phyloP scores from a whole-genome alignment of 2,888 invertebrate species.

The Rosalia funebris region DNA sequence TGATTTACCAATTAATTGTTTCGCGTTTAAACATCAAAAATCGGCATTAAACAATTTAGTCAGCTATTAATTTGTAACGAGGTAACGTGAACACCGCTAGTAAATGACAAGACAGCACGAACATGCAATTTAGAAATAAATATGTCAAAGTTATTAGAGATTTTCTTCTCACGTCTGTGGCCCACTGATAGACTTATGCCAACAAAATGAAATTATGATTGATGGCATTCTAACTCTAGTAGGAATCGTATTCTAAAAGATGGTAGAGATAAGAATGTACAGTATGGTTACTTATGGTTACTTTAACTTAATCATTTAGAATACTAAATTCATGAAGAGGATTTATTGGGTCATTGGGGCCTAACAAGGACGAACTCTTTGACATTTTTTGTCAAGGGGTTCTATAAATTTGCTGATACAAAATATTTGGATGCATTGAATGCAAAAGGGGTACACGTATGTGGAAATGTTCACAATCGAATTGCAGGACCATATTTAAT shows the following conservation, averaged over 20 bases:
- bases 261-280: not conserved
- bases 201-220: conserved; percentile 2
- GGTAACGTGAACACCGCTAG: not conserved
- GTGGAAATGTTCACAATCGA: too few species aligned
- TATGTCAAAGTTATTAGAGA: conserved; percentile 30
- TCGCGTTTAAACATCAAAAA: not conserved
- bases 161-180: conserved; percentile 34
- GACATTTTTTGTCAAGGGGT: too few species aligned
- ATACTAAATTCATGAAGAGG: too few species aligned
- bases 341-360: too few species aligned
- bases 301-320: too few species aligned
- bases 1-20: not conserved
- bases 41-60: not conserved
- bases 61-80: not conserved
- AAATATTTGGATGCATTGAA: too few species aligned
- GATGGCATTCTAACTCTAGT: not conserved
- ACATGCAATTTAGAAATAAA: conserved; percentile 30
- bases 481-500: too few species aligned
- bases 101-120: conserved; percentile 28
- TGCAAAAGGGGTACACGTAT: too few species aligned
- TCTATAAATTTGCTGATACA: too few species aligned
- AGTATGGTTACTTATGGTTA: too few species aligned
- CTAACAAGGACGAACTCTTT: too few species aligned
- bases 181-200: conserved; percentile 30
- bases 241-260: not conserved